Percentiles rank a stretch among this genome's conserved stretches.
Evolutionary conservation across 2,797 vertebrate genomes (phyloP).

Genomic region (Lycodopsis pacificus): DNA sequence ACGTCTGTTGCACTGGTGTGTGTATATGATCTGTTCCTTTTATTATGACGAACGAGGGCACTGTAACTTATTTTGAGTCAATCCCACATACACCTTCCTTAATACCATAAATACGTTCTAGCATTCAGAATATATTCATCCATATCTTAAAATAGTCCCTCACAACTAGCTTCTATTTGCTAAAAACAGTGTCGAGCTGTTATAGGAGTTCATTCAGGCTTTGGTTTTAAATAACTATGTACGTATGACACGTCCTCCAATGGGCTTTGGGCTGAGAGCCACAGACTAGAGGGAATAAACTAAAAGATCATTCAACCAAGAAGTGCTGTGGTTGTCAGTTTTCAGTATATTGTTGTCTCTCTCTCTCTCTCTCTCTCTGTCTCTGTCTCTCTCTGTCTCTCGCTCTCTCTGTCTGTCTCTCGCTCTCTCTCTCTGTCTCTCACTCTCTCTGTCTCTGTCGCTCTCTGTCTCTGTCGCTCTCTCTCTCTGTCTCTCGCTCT

Average conservation of each 20-base stretch:
- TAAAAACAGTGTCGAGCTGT: background rate
- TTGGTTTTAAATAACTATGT: background rate
- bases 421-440: too few relatives aligned
- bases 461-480: too few relatives aligned
- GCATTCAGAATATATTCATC: background rate
- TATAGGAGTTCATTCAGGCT: background rate
- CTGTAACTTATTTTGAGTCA: background rate
- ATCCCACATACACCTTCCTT: background rate
- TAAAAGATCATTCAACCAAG: background rate
- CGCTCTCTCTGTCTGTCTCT: too few relatives aligned
- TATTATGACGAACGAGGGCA: background rate
- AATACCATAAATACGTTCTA: background rate
- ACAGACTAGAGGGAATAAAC: background rate
- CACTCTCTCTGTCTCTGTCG: too few relatives aligned
- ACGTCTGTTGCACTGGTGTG: background rate
- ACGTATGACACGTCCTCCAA: background rate
- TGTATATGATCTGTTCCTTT: background rate
- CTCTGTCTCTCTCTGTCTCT: too few relatives aligned
- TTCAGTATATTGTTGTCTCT: constrained; percentile 19
- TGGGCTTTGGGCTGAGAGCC: background rate
- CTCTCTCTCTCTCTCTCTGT: background rate
- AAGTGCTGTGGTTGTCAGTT: constrained; percentile 7
- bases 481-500: too few relatives aligned
- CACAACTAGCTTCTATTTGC: background rate
- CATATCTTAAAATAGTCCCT: background rate